Conservation (phyloP, 2,888 invertebrate genomes). For the Chydorus sphaericus region DNA sequence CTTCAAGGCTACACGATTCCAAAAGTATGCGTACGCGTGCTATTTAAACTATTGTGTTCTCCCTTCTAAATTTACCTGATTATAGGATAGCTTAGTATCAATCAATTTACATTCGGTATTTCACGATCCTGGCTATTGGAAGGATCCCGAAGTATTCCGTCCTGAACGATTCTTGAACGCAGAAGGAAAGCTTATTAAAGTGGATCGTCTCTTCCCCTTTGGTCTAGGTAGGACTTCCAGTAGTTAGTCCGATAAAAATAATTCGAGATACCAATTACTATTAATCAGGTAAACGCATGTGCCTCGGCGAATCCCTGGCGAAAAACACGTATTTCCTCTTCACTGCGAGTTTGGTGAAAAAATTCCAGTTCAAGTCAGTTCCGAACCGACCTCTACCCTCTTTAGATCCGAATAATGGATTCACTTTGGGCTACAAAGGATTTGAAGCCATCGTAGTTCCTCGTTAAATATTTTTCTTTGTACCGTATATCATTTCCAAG, state of each 20-base stretch:
- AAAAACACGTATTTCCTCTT: slow-evolving; percentile 13
- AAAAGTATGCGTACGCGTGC: slow-evolving; percentile 6
- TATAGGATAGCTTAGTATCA: slow-evolving; percentile 35
- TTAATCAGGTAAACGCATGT: slow-evolving; percentile 10
- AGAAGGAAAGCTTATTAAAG: slow-evolving; percentile 34
- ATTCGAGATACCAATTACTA: not conserved
- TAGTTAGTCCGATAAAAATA: not conserved
- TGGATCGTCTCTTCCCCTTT: slow-evolving; percentile 46
- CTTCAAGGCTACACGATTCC: slow-evolving; percentile 24
- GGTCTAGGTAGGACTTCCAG: slow-evolving; percentile 40
- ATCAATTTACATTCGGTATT: slow-evolving; percentile 40
- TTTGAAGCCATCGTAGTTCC: not conserved
- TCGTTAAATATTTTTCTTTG: too few species aligned
- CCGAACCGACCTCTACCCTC: not conserved
- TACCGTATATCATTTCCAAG: too few species aligned
- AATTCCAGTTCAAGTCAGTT: slow-evolving; percentile 1
- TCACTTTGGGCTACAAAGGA: not conserved
- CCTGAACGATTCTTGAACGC: slow-evolving; percentile 47
- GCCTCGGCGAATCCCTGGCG: slow-evolving; percentile 12
- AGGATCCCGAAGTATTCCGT: slow-evolving; percentile 43
- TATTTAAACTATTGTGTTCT: slow-evolving; percentile 6
- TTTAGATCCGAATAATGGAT: not conserved
- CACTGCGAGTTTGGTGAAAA: slow-evolving; percentile 5
- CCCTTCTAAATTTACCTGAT: slow-evolving; percentile 19
- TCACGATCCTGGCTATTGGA: slow-evolving; percentile 41